Percentiles rank a stretch among this genome's conserved stretches.
Evolutionary conservation across 2,888 invertebrate genomes (phyloP).

Genomic region (Lasioglossum vierecki): DNA sequence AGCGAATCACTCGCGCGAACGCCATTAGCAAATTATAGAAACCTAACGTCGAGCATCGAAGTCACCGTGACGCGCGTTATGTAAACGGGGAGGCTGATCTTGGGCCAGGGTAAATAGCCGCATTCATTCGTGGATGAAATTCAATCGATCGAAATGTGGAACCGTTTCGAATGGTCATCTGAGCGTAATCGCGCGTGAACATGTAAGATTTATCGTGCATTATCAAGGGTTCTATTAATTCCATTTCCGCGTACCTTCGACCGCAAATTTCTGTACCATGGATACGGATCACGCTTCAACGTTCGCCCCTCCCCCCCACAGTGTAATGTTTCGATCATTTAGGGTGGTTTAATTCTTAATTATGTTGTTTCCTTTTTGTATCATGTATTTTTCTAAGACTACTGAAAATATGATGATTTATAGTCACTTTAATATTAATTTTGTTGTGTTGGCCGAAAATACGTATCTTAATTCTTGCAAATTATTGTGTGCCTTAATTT

Average conservation of each 20-base stretch:
- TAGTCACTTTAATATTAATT: too few species aligned
- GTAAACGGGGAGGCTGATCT: conserved; percentile 29
- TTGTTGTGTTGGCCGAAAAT: too few species aligned
- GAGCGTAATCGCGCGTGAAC: conserved; percentile 44
- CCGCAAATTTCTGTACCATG: conserved; percentile 19
- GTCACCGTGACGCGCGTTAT: conserved; percentile 22
- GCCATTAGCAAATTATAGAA: conserved; percentile 19
- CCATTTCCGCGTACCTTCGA: conserved; percentile 13
- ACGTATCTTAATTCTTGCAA: too few species aligned
- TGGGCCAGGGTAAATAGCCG: conserved; percentile 23
- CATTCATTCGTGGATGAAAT: conserved; percentile 37
- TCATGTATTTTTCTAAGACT: too few species aligned
- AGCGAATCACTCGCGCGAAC: not conserved
- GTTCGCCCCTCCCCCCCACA: not conserved
- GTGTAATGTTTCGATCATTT: too few species aligned
- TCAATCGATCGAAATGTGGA: conserved; percentile 36
- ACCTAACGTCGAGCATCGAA: conserved; percentile 10
- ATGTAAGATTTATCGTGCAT: conserved; percentile 38
- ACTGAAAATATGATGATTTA: too few species aligned
- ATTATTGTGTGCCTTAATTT: too few species aligned
- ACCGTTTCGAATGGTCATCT: conserved; percentile 14
- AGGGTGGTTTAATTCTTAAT: too few species aligned
- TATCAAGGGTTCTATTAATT: conserved; percentile 28
- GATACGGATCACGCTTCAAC: conserved; percentile 5
- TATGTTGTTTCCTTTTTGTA: too few species aligned